phyloP scores from a whole-genome alignment of 35 echinoderm and acorn worm species.

The Patiria miniata region DNA sequence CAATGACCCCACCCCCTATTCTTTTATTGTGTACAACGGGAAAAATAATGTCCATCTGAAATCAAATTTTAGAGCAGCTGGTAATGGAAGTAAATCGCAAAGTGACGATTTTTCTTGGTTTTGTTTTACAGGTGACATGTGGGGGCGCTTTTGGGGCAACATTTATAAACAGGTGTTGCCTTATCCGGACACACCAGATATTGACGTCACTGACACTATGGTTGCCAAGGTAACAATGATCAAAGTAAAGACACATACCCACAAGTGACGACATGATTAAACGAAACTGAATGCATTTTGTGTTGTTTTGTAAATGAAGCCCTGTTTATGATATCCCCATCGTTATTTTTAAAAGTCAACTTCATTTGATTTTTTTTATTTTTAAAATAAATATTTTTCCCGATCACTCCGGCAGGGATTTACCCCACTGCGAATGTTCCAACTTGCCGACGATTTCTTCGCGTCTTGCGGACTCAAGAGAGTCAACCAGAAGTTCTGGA shows the following conservation, averaged over 20 bases:
- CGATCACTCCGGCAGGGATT: constrained; percentile 47
- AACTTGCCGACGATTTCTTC: constrained; percentile 66
- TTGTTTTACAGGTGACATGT: constrained; percentile 82
- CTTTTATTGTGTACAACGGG: no score
- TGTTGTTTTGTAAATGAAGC: no score
- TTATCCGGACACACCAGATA: constrained; percentile 71
- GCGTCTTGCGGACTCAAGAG: constrained; percentile 53
- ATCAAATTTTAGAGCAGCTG: neutral
- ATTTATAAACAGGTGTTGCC: constrained; percentile 67
- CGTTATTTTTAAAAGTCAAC: no score
- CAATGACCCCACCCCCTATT: no score
- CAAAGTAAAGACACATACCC: no score
- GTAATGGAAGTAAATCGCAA: no score
- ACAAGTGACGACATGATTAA: no score
- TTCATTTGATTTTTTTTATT: no score
- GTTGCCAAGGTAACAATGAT: constrained; percentile 60
- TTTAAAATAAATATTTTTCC: no score
- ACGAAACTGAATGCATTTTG: no score
- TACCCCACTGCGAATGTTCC: constrained; percentile 45
- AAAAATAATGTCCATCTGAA: no score
- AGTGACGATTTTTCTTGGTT: neutral
- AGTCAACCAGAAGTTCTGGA: constrained; percentile 59
- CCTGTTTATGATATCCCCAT: no score
- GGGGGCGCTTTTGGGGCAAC: constrained; percentile 85
- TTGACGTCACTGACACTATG: constrained; percentile 74